Percentiles rank a stretch among this genome's conserved stretches.
These are phyloP conservation scores for Chelidonichthys spinosus DNA, from an alignment of 2,797 vertebrate genomes.

Conservation along the genomic window DNA sequence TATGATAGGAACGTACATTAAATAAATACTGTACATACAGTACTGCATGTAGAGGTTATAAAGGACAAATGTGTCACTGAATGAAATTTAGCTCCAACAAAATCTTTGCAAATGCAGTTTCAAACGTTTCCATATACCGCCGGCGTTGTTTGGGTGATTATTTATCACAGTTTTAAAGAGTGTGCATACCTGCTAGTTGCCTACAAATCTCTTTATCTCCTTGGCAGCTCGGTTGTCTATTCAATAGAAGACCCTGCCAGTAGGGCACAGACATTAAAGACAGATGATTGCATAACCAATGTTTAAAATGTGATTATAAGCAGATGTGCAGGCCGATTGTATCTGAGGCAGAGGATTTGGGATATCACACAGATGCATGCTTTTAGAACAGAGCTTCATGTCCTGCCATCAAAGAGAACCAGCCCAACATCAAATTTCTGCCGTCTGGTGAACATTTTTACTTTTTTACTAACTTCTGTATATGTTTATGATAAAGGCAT, in stretches of 20 bases:
- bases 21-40: background rate
- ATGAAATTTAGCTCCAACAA: slow-evolving; percentile 30
- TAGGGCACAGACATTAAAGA: slow-evolving; percentile 72
- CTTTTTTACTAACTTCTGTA: background rate
- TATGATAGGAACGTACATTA: no score
- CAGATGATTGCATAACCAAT: slow-evolving; percentile 79
- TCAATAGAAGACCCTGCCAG: slow-evolving; percentile 64
- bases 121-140: slow-evolving; percentile 14
- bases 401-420: slow-evolving; percentile 57
- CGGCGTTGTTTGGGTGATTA: background rate
- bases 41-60: background rate
- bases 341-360: slow-evolving; percentile 72
- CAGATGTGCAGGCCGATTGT: slow-evolving; percentile 82
- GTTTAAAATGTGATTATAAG: slow-evolving; percentile 84
- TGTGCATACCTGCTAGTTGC: slow-evolving; percentile 62
- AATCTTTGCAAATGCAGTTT: slow-evolving; percentile 34
- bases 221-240: slow-evolving; percentile 58
- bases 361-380: slow-evolving; percentile 76
- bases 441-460: slow-evolving; percentile 60
- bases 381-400: slow-evolving; percentile 69
- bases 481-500: background rate
- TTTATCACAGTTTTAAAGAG: slow-evolving; percentile 43
- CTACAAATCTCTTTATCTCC: slow-evolving; percentile 70
- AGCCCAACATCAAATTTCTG: slow-evolving; percentile 42
- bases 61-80: slow-evolving; percentile 13